Conservation (phyloP, 2,113 vertebrate genomes). For the Silurus asotus region DNA sequence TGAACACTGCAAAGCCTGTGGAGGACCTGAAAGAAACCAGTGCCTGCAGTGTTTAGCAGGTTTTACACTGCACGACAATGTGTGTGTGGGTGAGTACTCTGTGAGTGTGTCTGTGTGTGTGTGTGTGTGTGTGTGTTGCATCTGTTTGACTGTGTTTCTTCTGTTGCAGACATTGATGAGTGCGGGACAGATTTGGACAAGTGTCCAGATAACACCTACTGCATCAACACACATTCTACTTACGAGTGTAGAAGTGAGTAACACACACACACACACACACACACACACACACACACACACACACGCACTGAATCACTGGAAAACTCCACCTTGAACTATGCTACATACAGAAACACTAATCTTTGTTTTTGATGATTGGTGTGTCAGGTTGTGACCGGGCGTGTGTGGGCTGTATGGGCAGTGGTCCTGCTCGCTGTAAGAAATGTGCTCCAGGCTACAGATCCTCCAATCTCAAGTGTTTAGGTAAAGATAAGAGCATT, state of each 20-base stretch:
- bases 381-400: constrained; percentile 83
- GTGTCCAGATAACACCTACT: constrained; percentile 84
- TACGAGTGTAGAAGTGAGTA: constrained; percentile 88
- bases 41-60: constrained; percentile 86
- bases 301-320: background rate
- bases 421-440: constrained; percentile 86
- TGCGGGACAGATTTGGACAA: constrained; percentile 82
- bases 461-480: constrained; percentile 84
- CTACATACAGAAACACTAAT: background rate
- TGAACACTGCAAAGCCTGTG: constrained; percentile 80
- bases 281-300: constrained; percentile 11
- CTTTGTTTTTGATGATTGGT: background rate
- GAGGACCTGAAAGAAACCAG: constrained; percentile 76
- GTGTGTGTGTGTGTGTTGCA: too few species aligned
- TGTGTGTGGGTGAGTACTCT: constrained; percentile 84
- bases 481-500: constrained; percentile 73
- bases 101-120: background rate
- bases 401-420: constrained; percentile 90
- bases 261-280: constrained; percentile 3
- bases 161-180: constrained; percentile 83
- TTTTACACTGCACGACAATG: constrained; percentile 84
- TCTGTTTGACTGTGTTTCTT: background rate
- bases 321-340: background rate
- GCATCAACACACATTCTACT: constrained; percentile 88
- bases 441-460: constrained; percentile 89